Evolutionary conservation across 1,140 invertebrate species (phyloP).

Genomic region (Sinella curviseta): DNA sequence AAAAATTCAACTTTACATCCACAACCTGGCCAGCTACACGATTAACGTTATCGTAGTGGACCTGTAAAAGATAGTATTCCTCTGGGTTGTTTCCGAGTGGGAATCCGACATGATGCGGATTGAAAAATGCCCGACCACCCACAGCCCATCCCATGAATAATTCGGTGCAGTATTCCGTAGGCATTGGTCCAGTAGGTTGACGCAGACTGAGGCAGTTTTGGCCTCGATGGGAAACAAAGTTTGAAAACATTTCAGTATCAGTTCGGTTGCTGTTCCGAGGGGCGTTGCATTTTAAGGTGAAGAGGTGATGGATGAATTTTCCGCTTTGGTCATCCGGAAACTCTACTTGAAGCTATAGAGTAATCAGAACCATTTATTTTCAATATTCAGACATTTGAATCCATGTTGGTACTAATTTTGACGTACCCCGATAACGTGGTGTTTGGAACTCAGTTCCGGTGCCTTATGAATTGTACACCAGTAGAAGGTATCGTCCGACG

Average conservation of each 20-base stretch:
- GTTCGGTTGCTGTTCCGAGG: too few species aligned
- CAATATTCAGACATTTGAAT: background rate
- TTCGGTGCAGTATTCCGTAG: background rate
- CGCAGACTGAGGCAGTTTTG: background rate
- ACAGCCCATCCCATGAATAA: background rate
- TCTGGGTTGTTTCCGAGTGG: slow-evolving; percentile 69
- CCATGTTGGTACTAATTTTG: background rate
- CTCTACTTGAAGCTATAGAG: background rate
- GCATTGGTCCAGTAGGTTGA: too few species aligned
- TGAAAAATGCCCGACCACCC: slow-evolving; percentile 54
- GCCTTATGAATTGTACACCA: slow-evolving; percentile 17
- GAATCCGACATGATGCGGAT: slow-evolving; percentile 76
- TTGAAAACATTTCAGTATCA: too few species aligned
- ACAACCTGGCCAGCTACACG: slow-evolving; percentile 62
- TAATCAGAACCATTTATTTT: background rate
- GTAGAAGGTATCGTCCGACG: background rate
- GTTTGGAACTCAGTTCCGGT: background rate
- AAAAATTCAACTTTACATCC: slow-evolving; percentile 66
- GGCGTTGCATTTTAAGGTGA: too few species aligned
- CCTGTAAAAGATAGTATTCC: slow-evolving; percentile 78
- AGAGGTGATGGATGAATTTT: too few species aligned
- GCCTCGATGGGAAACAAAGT: too few species aligned
- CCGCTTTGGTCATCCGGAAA: too few species aligned
- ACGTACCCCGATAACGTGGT: slow-evolving; percentile 8
- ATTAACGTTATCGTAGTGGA: slow-evolving; percentile 67